phyloP scores from a whole-genome alignment of 2,888 invertebrate genomes.

The Calliphora vomitoria region DNA sequence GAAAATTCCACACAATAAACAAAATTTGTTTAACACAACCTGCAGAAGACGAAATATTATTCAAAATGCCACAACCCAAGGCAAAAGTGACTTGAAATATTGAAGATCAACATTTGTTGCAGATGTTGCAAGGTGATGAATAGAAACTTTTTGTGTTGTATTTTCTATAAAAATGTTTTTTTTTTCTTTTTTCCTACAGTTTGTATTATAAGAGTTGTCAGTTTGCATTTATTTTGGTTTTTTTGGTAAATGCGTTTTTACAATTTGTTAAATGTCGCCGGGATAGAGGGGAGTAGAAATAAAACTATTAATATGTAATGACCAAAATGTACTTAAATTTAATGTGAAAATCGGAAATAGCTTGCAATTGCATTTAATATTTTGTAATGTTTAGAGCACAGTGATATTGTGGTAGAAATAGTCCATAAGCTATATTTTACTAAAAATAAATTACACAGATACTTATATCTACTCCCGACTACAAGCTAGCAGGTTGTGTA shows the following conservation, averaged over 20 bases:
- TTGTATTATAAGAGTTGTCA: neutral
- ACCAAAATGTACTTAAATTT: too few species aligned
- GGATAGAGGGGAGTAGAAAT: neutral
- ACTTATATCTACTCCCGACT: too few species aligned
- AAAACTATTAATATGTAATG: neutral
- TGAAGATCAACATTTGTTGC: neutral
- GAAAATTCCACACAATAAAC: neutral
- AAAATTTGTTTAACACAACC: neutral
- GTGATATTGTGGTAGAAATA: too few species aligned
- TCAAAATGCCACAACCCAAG: neutral
- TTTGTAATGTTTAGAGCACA: too few species aligned
- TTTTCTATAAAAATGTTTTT: neutral
- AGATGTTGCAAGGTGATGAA: neutral
- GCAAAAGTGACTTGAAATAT: neutral
- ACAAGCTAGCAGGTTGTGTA: too few species aligned
- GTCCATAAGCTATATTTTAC: too few species aligned
- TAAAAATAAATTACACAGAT: too few species aligned
- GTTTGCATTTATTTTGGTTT: neutral
- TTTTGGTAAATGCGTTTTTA: neutral
- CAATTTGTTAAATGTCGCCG: neutral
- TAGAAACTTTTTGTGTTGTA: neutral
- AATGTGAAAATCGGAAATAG: too few species aligned
- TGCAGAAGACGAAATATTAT: slow-evolving; percentile 2
- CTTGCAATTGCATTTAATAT: too few species aligned
- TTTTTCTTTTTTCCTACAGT: neutral